Evolutionary conservation across 2,888 invertebrate species (phyloP).

Genomic region (Drosophila percnosoma): DNA sequence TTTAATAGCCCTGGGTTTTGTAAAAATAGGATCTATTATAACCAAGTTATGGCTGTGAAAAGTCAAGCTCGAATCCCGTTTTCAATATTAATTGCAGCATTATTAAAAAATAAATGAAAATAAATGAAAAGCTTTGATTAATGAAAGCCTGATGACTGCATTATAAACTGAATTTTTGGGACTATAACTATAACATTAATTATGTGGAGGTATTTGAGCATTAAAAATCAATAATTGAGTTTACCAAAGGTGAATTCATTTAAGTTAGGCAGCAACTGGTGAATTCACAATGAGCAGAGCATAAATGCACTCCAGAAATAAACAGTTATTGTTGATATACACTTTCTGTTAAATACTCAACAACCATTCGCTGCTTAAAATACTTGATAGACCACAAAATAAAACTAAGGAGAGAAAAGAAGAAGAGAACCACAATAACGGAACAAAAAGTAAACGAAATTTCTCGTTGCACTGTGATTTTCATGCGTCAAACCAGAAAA

Average conservation of each 20-base stretch:
- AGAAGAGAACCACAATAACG: no score
- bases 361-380: constrained; percentile 40
- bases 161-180: no score
- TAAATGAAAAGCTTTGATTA: not conserved
- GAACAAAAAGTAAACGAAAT: no score
- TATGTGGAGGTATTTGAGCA: not conserved
- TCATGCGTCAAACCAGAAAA: no score
- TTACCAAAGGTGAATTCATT: not conserved
- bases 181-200: not conserved
- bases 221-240: not conserved
- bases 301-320: not conserved
- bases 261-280: not conserved
- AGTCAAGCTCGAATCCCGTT: no score
- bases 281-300: not conserved
- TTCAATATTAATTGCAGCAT: no score
- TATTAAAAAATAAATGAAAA: not conserved
- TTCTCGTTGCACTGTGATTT: no score
- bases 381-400: constrained; percentile 29
- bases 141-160: not conserved
- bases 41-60: no score
- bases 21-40: no score
- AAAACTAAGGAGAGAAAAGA: no score
- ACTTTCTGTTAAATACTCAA: constrained; percentile 49
- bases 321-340: not conserved
- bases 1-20: no score